Conservation (phyloP, 2,113 vertebrate genomes). For the Grammomys surdaster region DNA sequence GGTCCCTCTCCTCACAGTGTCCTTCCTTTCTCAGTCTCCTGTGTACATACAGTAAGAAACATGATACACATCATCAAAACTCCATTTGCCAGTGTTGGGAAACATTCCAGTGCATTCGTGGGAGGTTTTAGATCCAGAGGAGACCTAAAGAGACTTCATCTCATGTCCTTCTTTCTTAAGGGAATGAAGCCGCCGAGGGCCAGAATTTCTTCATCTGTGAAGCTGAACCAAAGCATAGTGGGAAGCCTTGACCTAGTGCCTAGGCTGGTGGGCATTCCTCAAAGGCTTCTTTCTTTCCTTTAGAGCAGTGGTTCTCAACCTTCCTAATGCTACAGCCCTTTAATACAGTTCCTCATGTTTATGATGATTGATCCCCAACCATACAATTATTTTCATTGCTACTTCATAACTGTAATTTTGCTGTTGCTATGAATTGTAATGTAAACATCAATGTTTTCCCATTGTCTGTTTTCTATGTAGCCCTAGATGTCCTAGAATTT, state of each 20-base stretch:
- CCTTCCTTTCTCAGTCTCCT: neutral
- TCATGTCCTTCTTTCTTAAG: neutral
- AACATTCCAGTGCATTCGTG: neutral
- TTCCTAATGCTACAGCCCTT: neutral
- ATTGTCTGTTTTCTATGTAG: neutral
- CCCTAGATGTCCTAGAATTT: no score
- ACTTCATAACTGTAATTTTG: neutral
- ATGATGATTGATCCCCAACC: neutral
- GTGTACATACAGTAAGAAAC: neutral
- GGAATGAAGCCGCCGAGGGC: no score
- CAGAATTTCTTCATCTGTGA: rapidly evolving
- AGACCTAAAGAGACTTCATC: neutral
- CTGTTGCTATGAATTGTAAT: neutral
- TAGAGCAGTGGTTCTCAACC: neutral
- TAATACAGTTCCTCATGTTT: neutral
- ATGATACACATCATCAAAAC: neutral
- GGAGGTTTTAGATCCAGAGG: neutral
- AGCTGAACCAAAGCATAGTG: no score
- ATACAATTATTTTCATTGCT: neutral
- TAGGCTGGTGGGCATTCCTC: neutral
- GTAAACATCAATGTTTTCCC: neutral
- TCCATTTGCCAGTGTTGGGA: neutral
- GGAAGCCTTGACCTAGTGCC: neutral
- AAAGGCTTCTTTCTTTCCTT: neutral
- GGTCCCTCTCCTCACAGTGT: rapidly evolving